A percentile compares a stretch with the other conserved stretches of the same genome.
phyloP scores from a whole-genome alignment of 2,113 vertebrate species.

The Mormoops blainvillei region DNA sequence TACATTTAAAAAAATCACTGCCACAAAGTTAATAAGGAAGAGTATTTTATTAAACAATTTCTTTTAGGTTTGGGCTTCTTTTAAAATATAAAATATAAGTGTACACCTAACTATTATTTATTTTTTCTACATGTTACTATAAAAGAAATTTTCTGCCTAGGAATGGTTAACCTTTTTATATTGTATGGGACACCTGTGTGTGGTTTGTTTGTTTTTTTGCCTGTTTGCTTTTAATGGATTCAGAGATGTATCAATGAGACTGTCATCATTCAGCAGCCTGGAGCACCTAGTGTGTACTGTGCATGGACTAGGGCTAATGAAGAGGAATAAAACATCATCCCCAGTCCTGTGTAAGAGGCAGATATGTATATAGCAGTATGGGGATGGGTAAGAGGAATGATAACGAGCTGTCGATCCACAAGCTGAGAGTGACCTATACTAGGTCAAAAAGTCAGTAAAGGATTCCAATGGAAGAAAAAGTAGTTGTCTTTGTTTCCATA shows the following conservation, averaged over 20 bases:
- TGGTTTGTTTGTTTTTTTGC: not conserved
- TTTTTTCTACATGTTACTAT: not conserved
- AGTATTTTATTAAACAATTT: not conserved
- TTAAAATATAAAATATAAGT: not conserved
- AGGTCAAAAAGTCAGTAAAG: not conserved
- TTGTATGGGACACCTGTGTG: not conserved
- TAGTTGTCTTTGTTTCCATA: not conserved
- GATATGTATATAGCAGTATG: not conserved
- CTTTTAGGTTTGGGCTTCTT: not conserved
- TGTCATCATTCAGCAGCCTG: not conserved
- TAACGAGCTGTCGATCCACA: not conserved
- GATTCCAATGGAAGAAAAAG: not conserved
- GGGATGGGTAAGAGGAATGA: not conserved
- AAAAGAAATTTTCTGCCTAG: not conserved
- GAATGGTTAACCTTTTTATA: not conserved
- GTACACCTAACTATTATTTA: not conserved
- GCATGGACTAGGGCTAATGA: not conserved
- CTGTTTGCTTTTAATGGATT: not conserved
- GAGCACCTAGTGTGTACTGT: not conserved
- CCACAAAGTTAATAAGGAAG: not conserved
- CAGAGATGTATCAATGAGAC: not conserved
- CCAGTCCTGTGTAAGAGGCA: not conserved
- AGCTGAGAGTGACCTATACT: not conserved
- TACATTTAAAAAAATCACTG: not conserved
- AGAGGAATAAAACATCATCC: not conserved